These are phyloP conservation scores for Corella eumyota DNA, from an alignment of 23 tunicate genomes.

Conservation along the genomic window DNA sequence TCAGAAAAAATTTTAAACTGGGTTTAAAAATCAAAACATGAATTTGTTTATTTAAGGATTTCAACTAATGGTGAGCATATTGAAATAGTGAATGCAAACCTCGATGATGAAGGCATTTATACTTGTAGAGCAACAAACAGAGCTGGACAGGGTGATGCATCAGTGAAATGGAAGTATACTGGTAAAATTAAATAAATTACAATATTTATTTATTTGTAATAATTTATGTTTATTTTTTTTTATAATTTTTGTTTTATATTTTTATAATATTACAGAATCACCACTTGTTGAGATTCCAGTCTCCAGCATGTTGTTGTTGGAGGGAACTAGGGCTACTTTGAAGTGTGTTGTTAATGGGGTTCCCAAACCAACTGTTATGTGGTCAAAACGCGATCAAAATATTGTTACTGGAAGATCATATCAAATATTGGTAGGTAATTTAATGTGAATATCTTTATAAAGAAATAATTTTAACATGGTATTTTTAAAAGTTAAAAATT, in stretches of 20 bases:
- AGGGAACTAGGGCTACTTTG: slow-evolving; percentile 48
- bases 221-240: background rate
- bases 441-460: background rate
- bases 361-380: slow-evolving; percentile 64
- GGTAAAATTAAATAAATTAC: slow-evolving; percentile 20
- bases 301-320: slow-evolving; percentile 49
- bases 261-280: slow-evolving; percentile 8
- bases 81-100: slow-evolving; percentile 58
- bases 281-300: slow-evolving; percentile 55
- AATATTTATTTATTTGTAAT: too few relatives aligned
- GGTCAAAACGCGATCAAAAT: slow-evolving; percentile 35
- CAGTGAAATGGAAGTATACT: slow-evolving; percentile 62
- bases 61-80: slow-evolving; percentile 22
- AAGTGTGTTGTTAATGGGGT: slow-evolving; percentile 55
- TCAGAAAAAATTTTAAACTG: too few relatives aligned
- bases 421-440: slow-evolving; percentile 39
- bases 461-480: background rate
- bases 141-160: slow-evolving; percentile 65
- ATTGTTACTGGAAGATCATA: slow-evolving; percentile 37
- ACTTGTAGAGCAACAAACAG: slow-evolving; percentile 83
- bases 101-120: slow-evolving; percentile 77
- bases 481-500: too few relatives aligned
- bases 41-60: too few relatives aligned
- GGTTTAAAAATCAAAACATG: too few relatives aligned
- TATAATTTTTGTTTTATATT: background rate